Conservation (phyloP, 2,113 vertebrate species). For the Platanista minor region DNA sequence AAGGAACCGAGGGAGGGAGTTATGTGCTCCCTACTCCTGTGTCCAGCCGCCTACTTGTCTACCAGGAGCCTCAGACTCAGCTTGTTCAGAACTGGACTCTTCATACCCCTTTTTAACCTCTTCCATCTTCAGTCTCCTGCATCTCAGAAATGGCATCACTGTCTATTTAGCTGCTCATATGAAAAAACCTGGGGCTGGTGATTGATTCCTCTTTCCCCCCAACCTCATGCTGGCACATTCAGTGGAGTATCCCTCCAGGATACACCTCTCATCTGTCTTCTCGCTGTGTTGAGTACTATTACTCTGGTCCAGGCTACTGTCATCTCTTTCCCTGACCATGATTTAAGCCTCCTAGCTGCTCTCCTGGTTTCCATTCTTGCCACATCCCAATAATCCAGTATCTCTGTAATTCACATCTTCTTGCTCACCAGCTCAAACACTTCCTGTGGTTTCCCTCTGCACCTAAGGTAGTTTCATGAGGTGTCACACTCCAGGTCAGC, state of each 20-base stretch:
- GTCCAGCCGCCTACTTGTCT: neutral
- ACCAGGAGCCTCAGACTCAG: neutral
- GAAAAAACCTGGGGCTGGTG: neutral
- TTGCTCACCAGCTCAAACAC: neutral
- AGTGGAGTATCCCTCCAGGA: neutral
- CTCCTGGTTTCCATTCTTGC: neutral
- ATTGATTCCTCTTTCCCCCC: neutral
- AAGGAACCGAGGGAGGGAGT: neutral
- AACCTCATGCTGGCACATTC: neutral
- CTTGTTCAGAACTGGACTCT: neutral
- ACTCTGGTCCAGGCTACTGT: neutral
- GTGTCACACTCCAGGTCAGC: neutral
- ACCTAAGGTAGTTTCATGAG: neutral
- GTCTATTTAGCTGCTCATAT: neutral
- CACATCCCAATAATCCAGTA: neutral
- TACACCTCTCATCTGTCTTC: neutral
- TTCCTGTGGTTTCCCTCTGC: neutral
- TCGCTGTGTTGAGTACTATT: neutral
- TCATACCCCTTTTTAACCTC: neutral
- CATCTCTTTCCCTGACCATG: neutral
- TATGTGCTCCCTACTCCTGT: fast-evolving
- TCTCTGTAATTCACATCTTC: neutral
- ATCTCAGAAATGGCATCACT: neutral
- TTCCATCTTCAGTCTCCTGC: neutral
- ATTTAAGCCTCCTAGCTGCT: neutral